Conservation (phyloP, 2,797 vertebrate species). For the Geotrypetes seraphini region DNA sequence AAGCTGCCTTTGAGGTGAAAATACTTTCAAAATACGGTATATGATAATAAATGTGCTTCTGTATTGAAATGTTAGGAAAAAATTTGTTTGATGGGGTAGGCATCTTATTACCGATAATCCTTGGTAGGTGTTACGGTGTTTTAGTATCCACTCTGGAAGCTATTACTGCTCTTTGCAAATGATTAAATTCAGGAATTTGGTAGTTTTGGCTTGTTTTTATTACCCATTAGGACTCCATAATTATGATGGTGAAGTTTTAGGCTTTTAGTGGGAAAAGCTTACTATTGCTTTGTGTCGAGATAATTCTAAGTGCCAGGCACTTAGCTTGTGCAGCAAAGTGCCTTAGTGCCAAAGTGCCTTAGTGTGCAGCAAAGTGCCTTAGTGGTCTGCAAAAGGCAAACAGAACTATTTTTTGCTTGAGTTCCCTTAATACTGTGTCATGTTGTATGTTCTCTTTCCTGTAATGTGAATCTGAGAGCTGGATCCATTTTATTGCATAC, state of each 20-base stretch:
- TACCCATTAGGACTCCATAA: slow-evolving; percentile 34
- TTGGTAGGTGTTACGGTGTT: background rate
- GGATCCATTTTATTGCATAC: too few relatives aligned
- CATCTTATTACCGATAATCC: slow-evolving; percentile 15
- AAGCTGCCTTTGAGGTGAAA: slow-evolving; percentile 24
- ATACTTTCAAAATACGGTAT: slow-evolving; percentile 8
- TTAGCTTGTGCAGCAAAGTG: background rate
- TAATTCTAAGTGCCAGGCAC: slow-evolving; percentile 10
- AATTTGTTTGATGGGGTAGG: too few relatives aligned
- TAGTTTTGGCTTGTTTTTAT: background rate
- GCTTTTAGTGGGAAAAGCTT: slow-evolving; percentile 25
- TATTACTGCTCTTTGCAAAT: background rate
- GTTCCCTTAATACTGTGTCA: too few relatives aligned
- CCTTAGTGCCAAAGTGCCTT: background rate
- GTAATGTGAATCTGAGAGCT: background rate
- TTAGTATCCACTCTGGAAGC: too few relatives aligned
- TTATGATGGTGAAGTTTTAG: slow-evolving; percentile 24
- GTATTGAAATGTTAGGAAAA: slow-evolving; percentile 20
- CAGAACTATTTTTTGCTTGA: background rate
- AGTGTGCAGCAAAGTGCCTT: background rate
- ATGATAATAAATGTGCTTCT: slow-evolving; percentile 27
- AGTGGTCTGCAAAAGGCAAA: background rate
- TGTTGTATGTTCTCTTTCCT: too few relatives aligned
- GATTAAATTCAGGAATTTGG: slow-evolving; percentile 7
- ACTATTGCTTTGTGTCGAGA: slow-evolving; percentile 14